Percentiles rank a stretch among this genome's conserved stretches.
These are phyloP conservation scores for Oreonectes daqikongensis DNA, from an alignment of 2,797 vertebrate genomes.

Conservation along the genomic window DNA sequence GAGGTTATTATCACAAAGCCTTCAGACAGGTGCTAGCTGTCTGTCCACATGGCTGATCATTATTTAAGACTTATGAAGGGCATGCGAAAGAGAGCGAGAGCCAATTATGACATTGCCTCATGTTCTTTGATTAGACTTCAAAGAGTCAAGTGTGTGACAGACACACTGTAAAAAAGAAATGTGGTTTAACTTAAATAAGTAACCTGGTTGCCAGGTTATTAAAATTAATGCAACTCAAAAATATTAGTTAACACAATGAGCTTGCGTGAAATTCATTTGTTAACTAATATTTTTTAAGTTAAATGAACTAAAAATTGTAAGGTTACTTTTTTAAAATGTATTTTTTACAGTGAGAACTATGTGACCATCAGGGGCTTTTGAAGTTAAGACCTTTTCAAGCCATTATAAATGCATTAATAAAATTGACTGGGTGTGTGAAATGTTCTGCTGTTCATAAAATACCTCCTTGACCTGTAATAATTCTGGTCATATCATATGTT, in stretches of 20 bases:
- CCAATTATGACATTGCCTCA: not conserved
- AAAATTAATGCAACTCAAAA: too few relatives aligned
- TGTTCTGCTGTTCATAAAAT: constrained; percentile 41
- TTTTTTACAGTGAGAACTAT: too few relatives aligned
- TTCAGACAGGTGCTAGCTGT: constrained; percentile 14
- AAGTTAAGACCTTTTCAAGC: constrained; percentile 1
- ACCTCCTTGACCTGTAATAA: constrained; percentile 34
- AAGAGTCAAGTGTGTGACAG: not conserved
- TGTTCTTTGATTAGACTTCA: not conserved
- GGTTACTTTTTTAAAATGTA: too few relatives aligned
- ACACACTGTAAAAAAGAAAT: too few relatives aligned
- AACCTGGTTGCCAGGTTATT: too few relatives aligned
- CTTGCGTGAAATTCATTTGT: too few relatives aligned
- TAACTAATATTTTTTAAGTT: too few relatives aligned
- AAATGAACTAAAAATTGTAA: too few relatives aligned
- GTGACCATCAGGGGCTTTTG: not conserved
- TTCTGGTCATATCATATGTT: constrained; percentile 49
- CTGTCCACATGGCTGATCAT: not conserved
- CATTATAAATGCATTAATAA: constrained; percentile 45
- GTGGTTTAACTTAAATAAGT: too few relatives aligned
- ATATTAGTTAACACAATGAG: too few relatives aligned
- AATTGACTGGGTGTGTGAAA: constrained; percentile 41
- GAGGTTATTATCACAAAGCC: not conserved
- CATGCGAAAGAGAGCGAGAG: constrained; percentile 12
- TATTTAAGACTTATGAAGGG: constrained; percentile 18